Evolutionary conservation across 2,113 vertebrate genomes (phyloP).

Genomic region (Rhabdomys dilectus): DNA sequence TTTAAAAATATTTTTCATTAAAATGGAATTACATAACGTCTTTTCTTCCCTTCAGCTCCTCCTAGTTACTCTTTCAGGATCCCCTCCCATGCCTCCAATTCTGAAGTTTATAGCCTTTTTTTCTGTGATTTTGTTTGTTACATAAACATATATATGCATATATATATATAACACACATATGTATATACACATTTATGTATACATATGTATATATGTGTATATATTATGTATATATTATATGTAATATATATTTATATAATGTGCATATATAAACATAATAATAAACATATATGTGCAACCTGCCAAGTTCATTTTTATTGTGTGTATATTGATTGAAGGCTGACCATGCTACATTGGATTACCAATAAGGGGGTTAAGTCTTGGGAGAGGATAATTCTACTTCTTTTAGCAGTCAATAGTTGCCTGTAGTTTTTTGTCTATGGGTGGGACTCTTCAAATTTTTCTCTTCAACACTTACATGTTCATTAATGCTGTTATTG

Average conservation of each 20-base stretch:
- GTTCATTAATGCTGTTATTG: not conserved
- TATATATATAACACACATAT: not conserved
- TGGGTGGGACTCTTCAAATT: not conserved
- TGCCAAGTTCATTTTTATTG: not conserved
- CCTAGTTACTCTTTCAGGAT: not conserved
- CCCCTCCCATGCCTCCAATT: not conserved
- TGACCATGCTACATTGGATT: not conserved
- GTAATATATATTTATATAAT: too few relatives aligned
- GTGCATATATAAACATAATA: too few relatives aligned
- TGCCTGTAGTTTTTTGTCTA: not conserved
- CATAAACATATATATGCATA: not conserved
- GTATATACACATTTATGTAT: not conserved
- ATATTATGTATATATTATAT: too few relatives aligned
- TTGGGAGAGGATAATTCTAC: not conserved
- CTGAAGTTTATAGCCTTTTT: not conserved
- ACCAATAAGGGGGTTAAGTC: not conserved
- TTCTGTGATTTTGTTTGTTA: not conserved
- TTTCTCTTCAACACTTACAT: not conserved
- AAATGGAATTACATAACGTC: not conserved
- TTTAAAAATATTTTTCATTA: not conserved
- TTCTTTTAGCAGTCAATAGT: not conserved
- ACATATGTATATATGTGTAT: not conserved
- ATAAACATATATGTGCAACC: not conserved
- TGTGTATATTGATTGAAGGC: not conserved
- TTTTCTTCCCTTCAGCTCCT: too few relatives aligned